phyloP scores from a whole-genome alignment of 2,797 vertebrate species.

The Pseudomugil gertrudae region DNA sequence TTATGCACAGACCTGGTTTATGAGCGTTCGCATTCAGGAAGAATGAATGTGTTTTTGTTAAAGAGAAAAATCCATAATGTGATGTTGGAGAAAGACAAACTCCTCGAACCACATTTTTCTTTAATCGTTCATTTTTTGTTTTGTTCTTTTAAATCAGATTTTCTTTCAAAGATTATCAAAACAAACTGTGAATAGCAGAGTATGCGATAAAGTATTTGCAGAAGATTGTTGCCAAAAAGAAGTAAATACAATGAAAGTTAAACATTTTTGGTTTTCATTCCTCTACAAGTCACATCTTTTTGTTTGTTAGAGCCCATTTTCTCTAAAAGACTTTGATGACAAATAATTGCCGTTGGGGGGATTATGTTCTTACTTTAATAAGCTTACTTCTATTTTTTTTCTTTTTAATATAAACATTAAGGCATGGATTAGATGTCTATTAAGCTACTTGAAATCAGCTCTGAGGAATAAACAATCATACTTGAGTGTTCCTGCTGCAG shows the following conservation, averaged over 20 bases:
- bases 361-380: neutral
- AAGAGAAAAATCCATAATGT: conserved; percentile 25
- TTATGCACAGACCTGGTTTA: conserved; percentile 77
- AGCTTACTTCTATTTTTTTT: conserved; percentile 4
- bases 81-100: conserved; percentile 30
- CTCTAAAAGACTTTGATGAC: conserved; percentile 9
- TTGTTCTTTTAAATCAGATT: conserved; percentile 61
- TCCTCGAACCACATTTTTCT: conserved; percentile 24
- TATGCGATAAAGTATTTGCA: conserved; percentile 55
- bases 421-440: conserved; percentile 6
- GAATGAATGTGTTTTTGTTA: conserved; percentile 26
- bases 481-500: conserved; percentile 13
- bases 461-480: conserved; percentile 12
- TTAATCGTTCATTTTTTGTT: conserved; percentile 25
- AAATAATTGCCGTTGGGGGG: neutral
- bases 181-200: conserved; percentile 52
- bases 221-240: conserved; percentile 55
- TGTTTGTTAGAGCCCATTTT: conserved; percentile 26
- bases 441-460: conserved; percentile 16
- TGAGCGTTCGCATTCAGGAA: conserved; percentile 40
- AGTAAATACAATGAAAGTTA: conserved; percentile 24
- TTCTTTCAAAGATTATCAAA: conserved; percentile 46
- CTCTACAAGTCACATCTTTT: conserved; percentile 12
- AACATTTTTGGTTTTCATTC: conserved; percentile 19
- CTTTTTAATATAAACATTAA: conserved; percentile 2